Evolutionary conservation across 2,113 vertebrate genomes (phyloP), one percentile per base, ranked within the genome.

Genomic region (Blennius ocellaris): DNA sequence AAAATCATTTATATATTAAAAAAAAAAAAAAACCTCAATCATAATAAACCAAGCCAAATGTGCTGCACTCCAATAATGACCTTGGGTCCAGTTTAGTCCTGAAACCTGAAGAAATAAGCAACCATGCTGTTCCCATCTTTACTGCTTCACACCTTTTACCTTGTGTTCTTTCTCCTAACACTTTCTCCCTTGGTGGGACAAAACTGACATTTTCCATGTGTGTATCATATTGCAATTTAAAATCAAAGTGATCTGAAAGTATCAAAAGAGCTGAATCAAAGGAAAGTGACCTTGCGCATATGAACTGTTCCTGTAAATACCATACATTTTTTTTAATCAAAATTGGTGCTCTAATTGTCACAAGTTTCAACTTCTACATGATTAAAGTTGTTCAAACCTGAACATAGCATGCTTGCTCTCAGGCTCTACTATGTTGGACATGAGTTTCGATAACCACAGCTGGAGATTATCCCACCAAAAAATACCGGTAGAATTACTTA

Each of bases 161-260:
- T 74, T 45, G 12, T 48, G 75, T 55, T 83, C 14, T 67, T 68
- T 53, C 36, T 56, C 8, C 36, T 30, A 68, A 30, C 76, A 58
- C 58, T 12, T 52, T 58, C n/a, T 74, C 64, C 68, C 16, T 9
- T 10, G 36, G 71, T 57, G 49, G 54, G 43, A 61, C 9, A 7
- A 12, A 53, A 64, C 15, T 82, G 64, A 79, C 71, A 72, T 74
- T 56, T 70, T 62, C 70, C 73, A 81, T 80, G 36, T 80, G 64
- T 63, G 52, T 38, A n/a, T 61, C 44, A 40, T 67, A 51, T 65
- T 60, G 48, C 56, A 3, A 50, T 44, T 76, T 7, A 49, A 60
- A 49, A 77, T 59, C 54, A n/a, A 73, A 82, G 60, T 66, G 10
- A 57, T 63, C 43, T 51, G 51, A 50, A 40, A 5, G 8, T 53